Evolutionary conservation across 1,140 invertebrate genomes (phyloP), one percentile per base, ranked within the genome.

Genomic region (Drosophila tsacasi): DNA sequence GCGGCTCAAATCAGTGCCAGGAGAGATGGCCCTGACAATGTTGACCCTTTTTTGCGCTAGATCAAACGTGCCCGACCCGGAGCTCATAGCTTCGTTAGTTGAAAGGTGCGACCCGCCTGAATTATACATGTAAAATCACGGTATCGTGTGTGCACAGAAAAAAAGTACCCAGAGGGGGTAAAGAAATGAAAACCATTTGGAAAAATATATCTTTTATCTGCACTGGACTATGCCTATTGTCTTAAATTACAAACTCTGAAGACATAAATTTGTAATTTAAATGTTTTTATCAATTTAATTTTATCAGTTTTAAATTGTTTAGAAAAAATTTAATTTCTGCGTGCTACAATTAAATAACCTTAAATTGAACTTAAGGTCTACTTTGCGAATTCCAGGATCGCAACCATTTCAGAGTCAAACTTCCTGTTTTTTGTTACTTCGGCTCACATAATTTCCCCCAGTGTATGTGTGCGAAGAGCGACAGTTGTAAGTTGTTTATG

Each of bases 111-210:
- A 73, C 40, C 66, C 64, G 63, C 25, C 55, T 62, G 75, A 90
- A 90, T 85, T 85, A 80, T 77, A 90, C 89, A 90, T 90, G 82
- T 74, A 85, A 79, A 83, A 46, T 35, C 44, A 47, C 49, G 42
- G 58, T 13, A 12, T 25, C 39, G 23, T 64, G 49, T 23, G 21
- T 67, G 37, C 49, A 67, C 30, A 1, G 32, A 5, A 6, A 37
- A 19, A 71, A 71, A 57, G 7, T 19, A 17, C 7, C 15, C 7
- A 3, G 13, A 25, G 25, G 2, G 27, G 9, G 15, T 49, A 6
- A 27, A 12, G 1, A 50, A 12, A 1, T 27, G 10, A 1, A 50
- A 27, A 10, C 2, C 5, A 0, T 10, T 17, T 8, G 2, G 12
- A 23, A 15, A 15, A 47, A 15, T 23, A 46, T 44, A 13, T 0